Base-by-base conservation (phyloP, 1,140 invertebrate species). In the Anastrepha obliqua region DNA sequence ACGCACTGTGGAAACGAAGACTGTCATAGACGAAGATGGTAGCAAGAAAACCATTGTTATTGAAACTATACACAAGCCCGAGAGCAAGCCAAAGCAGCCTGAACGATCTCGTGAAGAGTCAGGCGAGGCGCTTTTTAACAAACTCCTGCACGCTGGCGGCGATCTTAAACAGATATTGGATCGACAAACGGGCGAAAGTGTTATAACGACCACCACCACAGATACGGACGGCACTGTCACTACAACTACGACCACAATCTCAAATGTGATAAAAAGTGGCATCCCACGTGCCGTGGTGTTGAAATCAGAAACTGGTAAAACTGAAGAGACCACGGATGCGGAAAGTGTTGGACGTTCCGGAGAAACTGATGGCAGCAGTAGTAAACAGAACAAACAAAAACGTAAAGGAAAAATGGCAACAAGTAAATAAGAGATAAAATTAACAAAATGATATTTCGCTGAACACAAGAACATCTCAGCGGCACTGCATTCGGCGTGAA, bases 141-240 rank as follows among this genome's bases (percentile, higher is more conserved):
- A 90, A 1, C 81, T 92, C 7, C 89, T 92, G 0, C 90, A 89
- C 64, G 90, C 88, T 0, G 91, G 91, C 2, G 91, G 89, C 39
- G 81, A 88, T 8, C 87, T 89, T 60, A 90, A 91, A n/a, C 91
- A 92, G 86, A 87, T 91, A 44, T 91, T 92, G 9, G 91, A 92
- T 86, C 89, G 89, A 67, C 91, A 92, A 67, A 91, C 90, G 85
- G 91, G 90, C 0, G 91, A 92, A 74, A 91, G 91, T 60, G 89
- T 92, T 20, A 91, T 90, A n/a, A 92, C 91, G 8, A 92, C 91
- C 55, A 92, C 91, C 15, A 92, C 90, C 62, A 92, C 91, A 65
- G 87, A 92, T 91, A 85, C 86, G 47, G 88, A 78, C 42, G 89
- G 87, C 13, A 89, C 90, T 88, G 89, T 90, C 15, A 91, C 90